Base-by-base conservation (phyloP, 2,797 vertebrate species). In the Pempheris klunzingeri region DNA sequence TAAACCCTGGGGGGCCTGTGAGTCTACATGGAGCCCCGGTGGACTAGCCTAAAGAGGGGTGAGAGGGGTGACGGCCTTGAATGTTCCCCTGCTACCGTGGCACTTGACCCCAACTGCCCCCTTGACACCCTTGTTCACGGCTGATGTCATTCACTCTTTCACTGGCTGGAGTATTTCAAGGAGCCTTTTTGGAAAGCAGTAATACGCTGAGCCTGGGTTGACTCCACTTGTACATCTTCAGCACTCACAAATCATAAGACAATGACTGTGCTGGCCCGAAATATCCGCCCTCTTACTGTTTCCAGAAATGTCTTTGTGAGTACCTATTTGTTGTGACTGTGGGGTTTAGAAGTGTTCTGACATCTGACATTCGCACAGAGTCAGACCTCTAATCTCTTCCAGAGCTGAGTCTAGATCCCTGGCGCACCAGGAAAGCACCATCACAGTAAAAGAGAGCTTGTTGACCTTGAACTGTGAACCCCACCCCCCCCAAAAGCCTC, bases 61-160 rank as follows among this genome's bases (percentile, higher is more conserved):
- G 66, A 75, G 9, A 46, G 59, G 73, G 55, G 68, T 53, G 44
- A 71, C 0, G 22, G 82, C 7, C 71, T 44, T 78, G 85, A 84
- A 85, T 81, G 77, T 62, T 68, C 63, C 70, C 63, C 59, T 57
- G 74, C 84, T 81, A 65, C 61, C 15, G 32, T 43, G 58, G 68
- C 70, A 84, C 79, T 84, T 89, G 87, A 89, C 87, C 87, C 82
- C 55, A n/a, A 34, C 53, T 20, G 57, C 32, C 69, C 66, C 55
- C 11, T 43, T 68, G 26, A 43, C 70, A 28, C 52, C 64, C 49
- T 46, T 4, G 13, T 54, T 65, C 67, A 53, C 0, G 4, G 36
- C 62, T 81, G 64, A 72, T 78, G 55, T 76, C 68, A 69, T 62
- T 38, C 24, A 22, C 18, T 38, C 38, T 60, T 72, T 74, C 22